Evolutionary conservation across 2,888 invertebrate species (phyloP), one percentile per base, ranked within the genome.

Genomic region (Philaethria dido): DNA sequence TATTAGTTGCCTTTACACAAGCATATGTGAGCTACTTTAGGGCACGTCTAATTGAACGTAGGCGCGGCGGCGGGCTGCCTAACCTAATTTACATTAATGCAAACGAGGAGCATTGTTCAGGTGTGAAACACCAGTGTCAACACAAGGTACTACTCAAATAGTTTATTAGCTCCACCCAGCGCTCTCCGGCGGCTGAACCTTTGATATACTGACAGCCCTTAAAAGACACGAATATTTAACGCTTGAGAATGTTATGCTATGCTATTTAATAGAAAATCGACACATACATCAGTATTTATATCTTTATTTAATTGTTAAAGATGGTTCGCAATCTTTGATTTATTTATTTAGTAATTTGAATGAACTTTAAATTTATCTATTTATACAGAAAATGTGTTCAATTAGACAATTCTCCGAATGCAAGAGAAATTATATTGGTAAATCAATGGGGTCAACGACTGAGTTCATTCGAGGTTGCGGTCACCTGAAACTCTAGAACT

Each of bases 81-180:
- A 90, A 89, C 91, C 91, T 91, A 92, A 92, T 92, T 92, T 92
- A 92, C 91, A 92, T 92, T 91, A 91, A 92, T 92, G 92, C 89
- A 92, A 92, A 92, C 92, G 92, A 92, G 91, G 77, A 86, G 90
- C 91, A 91, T 92, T 92, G 92, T 92, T 91, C 92, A 91, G 91
- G 92, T 92, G 92, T 90, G 89, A 92, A 92, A 89, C 89, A 87
- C 87, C 86, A 91, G 91, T 92, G 92, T 92, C 92, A 92, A 92
- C 92, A 90, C 87, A 81, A 83, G 84, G 86, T 83, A 88, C 89
- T 87, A 84, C 89, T 90, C 91, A 91, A 92, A 91, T 89, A 91
- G 90, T 92, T 90, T 91, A 92, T 91, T 89, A 89, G 88, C 91
- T 91, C 91, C 92, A 89, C 91, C 92, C 92, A 90, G 83, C 82